A percentile compares a stretch with the other conserved stretches of the same genome.
These are phyloP conservation scores for Malacosoma neustria DNA, from an alignment of 2,888 invertebrate species.

Conservation along the genomic window DNA sequence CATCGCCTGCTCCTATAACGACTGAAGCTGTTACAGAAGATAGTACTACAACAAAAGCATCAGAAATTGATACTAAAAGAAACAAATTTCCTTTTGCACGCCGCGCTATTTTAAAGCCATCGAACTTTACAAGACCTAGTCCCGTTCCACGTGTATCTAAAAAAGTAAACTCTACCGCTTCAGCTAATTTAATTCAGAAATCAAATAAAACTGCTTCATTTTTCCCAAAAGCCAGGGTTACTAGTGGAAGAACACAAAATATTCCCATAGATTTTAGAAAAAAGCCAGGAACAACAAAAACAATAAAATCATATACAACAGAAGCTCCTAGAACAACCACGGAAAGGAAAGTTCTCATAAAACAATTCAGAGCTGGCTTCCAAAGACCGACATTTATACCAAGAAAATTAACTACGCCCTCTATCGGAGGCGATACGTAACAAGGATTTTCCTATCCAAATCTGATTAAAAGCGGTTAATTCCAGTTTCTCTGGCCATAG, in stretches of 20 bases:
- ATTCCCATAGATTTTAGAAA: slow-evolving; percentile 57
- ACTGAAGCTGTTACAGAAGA: slow-evolving; percentile 31
- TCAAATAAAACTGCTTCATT: slow-evolving; percentile 48
- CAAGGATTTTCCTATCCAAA: slow-evolving; percentile 10
- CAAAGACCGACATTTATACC: slow-evolving; percentile 53
- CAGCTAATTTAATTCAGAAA: slow-evolving; percentile 37
- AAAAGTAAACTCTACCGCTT: slow-evolving; percentile 38
- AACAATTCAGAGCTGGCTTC: slow-evolving; percentile 50
- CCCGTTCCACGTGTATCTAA: slow-evolving; percentile 27
- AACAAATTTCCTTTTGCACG: slow-evolving; percentile 58
- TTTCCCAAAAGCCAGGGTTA: slow-evolving; percentile 48
- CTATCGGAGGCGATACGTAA: slow-evolving; percentile 29
- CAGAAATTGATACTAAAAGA: slow-evolving; percentile 44
- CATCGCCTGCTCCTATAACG: slow-evolving; percentile 18
- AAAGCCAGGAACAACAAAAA: slow-evolving; percentile 33
- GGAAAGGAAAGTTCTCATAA: slow-evolving; percentile 49
- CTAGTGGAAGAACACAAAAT: slow-evolving; percentile 49
- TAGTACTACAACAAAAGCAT: slow-evolving; percentile 41
- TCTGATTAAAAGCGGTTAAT: slow-evolving; percentile 21
- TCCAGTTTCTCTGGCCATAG: slow-evolving; percentile 46
- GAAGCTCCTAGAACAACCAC: slow-evolving; percentile 52
- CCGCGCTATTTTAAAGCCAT: slow-evolving; percentile 44
- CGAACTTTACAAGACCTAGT: slow-evolving; percentile 40
- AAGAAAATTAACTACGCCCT: slow-evolving; percentile 40
- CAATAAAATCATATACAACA: slow-evolving; percentile 43